A percentile compares a stretch with the other conserved stretches of the same genome.
Evolutionary conservation across 1,140 invertebrate species (phyloP).

Genomic region (Homarus americanus): DNA sequence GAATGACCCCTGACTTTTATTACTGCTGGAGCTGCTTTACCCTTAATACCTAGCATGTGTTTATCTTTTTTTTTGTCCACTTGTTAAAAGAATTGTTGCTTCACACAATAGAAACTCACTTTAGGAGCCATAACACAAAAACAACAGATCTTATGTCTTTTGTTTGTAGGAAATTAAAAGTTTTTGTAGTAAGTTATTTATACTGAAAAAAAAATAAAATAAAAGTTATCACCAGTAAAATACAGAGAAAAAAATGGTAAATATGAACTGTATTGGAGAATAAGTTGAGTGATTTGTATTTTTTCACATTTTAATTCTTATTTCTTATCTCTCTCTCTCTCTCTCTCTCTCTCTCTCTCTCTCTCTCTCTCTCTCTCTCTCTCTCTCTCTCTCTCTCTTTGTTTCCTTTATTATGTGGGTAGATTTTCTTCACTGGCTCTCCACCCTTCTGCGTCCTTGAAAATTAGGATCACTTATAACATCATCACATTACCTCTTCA

Average conservation of each 20-base stretch:
- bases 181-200: background rate
- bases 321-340: too few relatives aligned
- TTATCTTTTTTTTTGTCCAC: too few relatives aligned
- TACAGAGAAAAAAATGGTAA: too few relatives aligned
- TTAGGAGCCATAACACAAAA: too few relatives aligned
- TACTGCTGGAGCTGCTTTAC: too few relatives aligned
- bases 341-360: constrained; percentile 6
- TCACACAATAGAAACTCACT: too few relatives aligned
- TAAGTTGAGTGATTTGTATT: background rate
- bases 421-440: background rate
- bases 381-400: constrained; percentile 3
- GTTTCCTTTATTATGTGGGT: background rate
- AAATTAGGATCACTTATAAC: background rate
- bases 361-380: constrained; percentile 6
- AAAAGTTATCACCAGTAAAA: background rate
- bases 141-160: background rate
- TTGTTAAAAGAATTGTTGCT: too few relatives aligned
- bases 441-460: background rate
- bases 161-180: background rate
- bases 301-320: background rate
- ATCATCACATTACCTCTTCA: background rate
- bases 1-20: too few relatives aligned
- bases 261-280: too few relatives aligned
- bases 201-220: background rate
- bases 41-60: too few relatives aligned